These are phyloP conservation scores for Chlorops oryzae DNA, from an alignment of 1,140 invertebrate species.

Conservation along the genomic window DNA sequence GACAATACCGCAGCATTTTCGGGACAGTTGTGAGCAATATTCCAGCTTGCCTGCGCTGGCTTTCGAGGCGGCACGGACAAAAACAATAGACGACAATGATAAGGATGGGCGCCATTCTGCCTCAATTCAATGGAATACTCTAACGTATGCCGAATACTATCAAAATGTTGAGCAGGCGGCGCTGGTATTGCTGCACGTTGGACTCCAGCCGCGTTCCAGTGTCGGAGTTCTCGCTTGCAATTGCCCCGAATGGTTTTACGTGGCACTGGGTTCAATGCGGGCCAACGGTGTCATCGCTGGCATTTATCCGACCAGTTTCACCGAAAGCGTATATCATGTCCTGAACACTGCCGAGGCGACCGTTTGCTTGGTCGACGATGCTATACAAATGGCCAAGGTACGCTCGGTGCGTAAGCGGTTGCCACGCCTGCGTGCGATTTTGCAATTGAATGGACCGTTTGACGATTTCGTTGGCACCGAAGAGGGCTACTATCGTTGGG, in stretches of 20 bases:
- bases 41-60: slow-evolving; percentile 62
- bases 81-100: slow-evolving; percentile 26
- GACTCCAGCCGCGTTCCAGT: slow-evolving; percentile 68
- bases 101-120: slow-evolving; percentile 18
- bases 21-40: slow-evolving; percentile 48
- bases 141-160: slow-evolving; percentile 76
- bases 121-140: slow-evolving; percentile 50
- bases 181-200: slow-evolving; percentile 78
- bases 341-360: slow-evolving; percentile 67
- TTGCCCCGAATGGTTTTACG: slow-evolving; percentile 82
- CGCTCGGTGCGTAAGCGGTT: slow-evolving; percentile 61
- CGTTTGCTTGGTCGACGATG: slow-evolving; percentile 83
- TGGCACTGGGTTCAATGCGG: slow-evolving; percentile 76
- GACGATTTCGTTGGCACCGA: slow-evolving; percentile 29
- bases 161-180: slow-evolving; percentile 65
- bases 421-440: slow-evolving; percentile 71
- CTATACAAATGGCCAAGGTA: slow-evolving; percentile 79
- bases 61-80: slow-evolving; percentile 46
- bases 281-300: slow-evolving; percentile 84
- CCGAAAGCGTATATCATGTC: slow-evolving; percentile 76
- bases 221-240: slow-evolving; percentile 88
- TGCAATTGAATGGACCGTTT: slow-evolving; percentile 70
- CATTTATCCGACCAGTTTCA: slow-evolving; percentile 85
- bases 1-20: slow-evolving; percentile 28
- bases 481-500: slow-evolving; percentile 59